A percentile compares a stretch with the other conserved stretches of the same genome.
These are phyloP conservation scores for Pachycephala philippinensis DNA, from an alignment of 2,113 vertebrate genomes.

Conservation along the genomic window DNA sequence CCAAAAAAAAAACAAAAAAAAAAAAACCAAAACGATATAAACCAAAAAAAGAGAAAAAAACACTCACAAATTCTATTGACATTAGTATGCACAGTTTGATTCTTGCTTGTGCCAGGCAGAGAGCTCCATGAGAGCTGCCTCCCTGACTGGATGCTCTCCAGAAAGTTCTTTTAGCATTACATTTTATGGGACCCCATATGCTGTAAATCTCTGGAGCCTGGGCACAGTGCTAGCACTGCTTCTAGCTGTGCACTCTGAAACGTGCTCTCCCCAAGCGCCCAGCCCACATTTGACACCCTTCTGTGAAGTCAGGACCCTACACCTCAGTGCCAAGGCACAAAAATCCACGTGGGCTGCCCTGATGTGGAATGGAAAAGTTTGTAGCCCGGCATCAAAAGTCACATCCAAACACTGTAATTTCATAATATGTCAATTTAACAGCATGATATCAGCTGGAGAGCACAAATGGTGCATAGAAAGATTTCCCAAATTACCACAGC, in stretches of 20 bases:
- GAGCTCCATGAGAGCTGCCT: not conserved
- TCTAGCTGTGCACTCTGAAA: not conserved
- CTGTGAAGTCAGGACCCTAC: not conserved
- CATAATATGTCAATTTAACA: not conserved
- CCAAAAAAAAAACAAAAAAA: not conserved
- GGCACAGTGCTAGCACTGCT: not conserved
- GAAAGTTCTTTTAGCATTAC: not conserved
- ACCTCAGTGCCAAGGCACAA: not conserved
- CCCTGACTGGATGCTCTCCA: slow-evolving; percentile 1
- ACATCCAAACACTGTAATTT: not conserved
- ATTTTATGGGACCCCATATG: not conserved
- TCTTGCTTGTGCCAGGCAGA: not conserved
- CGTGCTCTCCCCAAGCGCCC: not conserved
- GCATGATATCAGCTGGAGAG: not conserved
- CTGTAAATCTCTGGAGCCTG: not conserved
- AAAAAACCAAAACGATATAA: not conserved
- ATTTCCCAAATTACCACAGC: not conserved
- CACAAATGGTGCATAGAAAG: not conserved
- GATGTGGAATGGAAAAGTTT: not conserved
- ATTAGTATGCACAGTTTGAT: not conserved
- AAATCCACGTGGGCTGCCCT: not conserved
- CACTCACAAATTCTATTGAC: not conserved
- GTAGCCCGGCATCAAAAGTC: not conserved
- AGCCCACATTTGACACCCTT: not conserved
- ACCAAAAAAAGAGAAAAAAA: not conserved